A percentile compares a stretch with the other conserved stretches of the same genome.
These are phyloP conservation scores for Microplitis manilae DNA, from an alignment of 2,888 invertebrate genomes.

Conservation along the genomic window DNA sequence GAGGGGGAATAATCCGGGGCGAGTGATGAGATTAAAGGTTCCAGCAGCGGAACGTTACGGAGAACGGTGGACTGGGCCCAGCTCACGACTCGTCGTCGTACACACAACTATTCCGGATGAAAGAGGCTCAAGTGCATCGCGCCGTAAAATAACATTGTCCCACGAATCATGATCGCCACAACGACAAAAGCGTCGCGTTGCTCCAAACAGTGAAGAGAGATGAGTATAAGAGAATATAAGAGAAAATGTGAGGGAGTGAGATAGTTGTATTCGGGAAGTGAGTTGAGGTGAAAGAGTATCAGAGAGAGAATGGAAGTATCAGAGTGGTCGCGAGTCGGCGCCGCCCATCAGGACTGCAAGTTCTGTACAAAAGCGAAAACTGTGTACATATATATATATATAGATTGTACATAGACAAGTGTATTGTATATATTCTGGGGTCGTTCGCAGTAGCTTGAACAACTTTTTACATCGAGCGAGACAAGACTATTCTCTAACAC, in stretches of 20 bases:
- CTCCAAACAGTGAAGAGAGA: conserved; percentile 20
- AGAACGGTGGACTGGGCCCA: conserved; percentile 42
- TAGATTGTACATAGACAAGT: conserved; percentile 18
- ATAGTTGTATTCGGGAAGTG: not conserved
- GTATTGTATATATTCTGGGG: conserved; percentile 11
- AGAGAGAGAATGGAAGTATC: conserved; percentile 31
- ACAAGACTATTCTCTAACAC: conserved; percentile 20
- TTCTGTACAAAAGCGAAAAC: conserved; percentile 32
- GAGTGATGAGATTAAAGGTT: conserved; percentile 71
- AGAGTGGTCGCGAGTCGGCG: conserved; percentile 34
- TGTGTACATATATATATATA: conserved; percentile 29
- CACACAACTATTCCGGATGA: conserved; percentile 60
- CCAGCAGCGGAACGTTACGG: conserved; percentile 47
- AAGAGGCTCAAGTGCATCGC: conserved; percentile 71
- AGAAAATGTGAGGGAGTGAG: conserved; percentile 14
- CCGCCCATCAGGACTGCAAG: conserved; percentile 36
- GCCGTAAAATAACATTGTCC: conserved; percentile 72
- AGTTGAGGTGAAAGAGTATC: not conserved
- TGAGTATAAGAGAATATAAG: conserved; percentile 32
- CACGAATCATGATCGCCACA: conserved; percentile 57
- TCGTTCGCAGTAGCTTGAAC: conserved; percentile 26
- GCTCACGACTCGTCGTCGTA: conserved; percentile 50
- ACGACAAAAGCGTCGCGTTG: conserved; percentile 34
- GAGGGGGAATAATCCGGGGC: conserved; percentile 53
- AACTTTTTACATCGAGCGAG: conserved; percentile 33